These are phyloP conservation scores for Aramus guarauna DNA, from an alignment of 2,113 vertebrate genomes.

Conservation along the genomic window DNA sequence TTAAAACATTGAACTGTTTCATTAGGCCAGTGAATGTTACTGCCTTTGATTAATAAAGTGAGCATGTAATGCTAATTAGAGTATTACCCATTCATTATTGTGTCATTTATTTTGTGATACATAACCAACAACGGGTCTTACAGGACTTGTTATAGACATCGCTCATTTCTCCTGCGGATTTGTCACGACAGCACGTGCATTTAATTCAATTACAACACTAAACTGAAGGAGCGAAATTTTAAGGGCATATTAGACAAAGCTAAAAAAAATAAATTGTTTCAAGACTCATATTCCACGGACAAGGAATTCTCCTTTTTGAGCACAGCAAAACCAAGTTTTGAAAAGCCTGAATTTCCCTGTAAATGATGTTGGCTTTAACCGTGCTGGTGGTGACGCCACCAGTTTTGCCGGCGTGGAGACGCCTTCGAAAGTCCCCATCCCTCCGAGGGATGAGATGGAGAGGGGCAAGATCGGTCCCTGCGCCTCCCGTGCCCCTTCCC, in stretches of 20 bases:
- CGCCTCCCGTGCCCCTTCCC: accelerated
- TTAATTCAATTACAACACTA: neutral
- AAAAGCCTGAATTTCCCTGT: neutral
- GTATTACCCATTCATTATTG: neutral
- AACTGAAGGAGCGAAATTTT: accelerated
- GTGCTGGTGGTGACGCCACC: accelerated
- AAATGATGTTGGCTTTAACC: accelerated
- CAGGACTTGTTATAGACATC: neutral
- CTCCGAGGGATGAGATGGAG: accelerated
- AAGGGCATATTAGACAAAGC: accelerated
- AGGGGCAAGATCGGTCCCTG: accelerated
- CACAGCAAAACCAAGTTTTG: neutral
- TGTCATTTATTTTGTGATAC: neutral
- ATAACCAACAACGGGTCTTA: neutral
- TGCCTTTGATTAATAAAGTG: neutral
- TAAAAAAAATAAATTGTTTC: neutral
- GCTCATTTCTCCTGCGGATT: neutral
- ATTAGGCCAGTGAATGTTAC: neutral
- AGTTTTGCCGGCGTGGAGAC: accelerated
- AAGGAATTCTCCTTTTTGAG: neutral
- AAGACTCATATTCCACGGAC: accelerated
- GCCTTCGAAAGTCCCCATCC: neutral
- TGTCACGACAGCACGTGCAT: accelerated
- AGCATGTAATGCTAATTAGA: neutral
- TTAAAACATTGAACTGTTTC: constrained; percentile 11